Base-by-base conservation (phyloP, 92 coral and sea anemone genomes). In the Phenganax subtilis region DNA sequence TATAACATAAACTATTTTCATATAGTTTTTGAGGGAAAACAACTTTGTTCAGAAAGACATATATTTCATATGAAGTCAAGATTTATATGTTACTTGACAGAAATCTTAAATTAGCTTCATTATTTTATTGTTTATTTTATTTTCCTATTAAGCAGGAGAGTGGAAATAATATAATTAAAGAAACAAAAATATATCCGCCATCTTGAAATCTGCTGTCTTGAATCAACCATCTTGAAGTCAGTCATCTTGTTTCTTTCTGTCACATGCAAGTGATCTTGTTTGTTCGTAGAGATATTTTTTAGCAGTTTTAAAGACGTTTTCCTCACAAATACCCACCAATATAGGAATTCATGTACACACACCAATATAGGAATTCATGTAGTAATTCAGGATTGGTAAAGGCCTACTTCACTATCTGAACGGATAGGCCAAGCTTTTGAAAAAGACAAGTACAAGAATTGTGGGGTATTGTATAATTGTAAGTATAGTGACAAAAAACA, bases 151-250 rank as follows among this genome's bases (percentile, higher is more conserved):
- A 14, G 25, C 9, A 17, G 67, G 67, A 61, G 25, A 0, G 27
- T 61, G 67, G 25, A 61, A 61, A 61, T 28, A 61, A 14, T 8
- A 61, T 15, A 61, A 17, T 37, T 68, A 68, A 68, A 68, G 73
- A 68, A 68, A 68, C 73, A 68, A 75, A 53, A 75, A 75, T 75
- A 75, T 11, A 75, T 75, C 80, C 58, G 80, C 80, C 80, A 75
- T 75, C 80, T 75, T 75, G 80, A 75, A 29, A 28, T 75, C 62
- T 51, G 80, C 80, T 51, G 53, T 75, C 80, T 75, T 29, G 80
- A 68, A 75, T 75, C 80, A 6, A 58, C 80, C 80, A 75, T 75
- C 80, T 75, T 75, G 80, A 75, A 29, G 8, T 75, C 62, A 28
- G 80, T 58, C 61, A 58, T 75, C 53, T 75, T 75, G 44, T 75